Evolutionary conservation across 2,113 vertebrate species (phyloP).

Genomic region (Odocoileus hemionus): DNA sequence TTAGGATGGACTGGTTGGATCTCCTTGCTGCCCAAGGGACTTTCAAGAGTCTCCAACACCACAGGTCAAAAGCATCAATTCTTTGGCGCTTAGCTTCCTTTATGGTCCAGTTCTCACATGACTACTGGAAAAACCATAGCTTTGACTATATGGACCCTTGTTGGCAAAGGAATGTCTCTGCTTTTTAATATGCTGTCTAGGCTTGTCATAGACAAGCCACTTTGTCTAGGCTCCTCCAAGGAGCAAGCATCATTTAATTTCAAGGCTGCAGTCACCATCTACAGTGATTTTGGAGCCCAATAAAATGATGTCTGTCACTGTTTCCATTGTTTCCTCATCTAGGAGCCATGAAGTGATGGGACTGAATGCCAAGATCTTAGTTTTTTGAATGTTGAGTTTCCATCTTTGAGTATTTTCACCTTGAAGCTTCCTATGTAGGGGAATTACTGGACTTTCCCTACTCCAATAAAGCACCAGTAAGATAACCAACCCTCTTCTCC

Average conservation of each 20-base stretch:
- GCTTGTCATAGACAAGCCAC: no score
- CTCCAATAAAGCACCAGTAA: not conserved
- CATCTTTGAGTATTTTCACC: not conserved
- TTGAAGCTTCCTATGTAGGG: not conserved
- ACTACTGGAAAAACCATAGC: not conserved
- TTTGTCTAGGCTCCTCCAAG: no score
- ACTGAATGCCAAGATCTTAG: not conserved
- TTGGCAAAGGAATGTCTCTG: not conserved
- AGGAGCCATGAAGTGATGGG: not conserved
- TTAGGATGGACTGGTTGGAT: not conserved
- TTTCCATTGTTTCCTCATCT: not conserved
- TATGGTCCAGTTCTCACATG: not conserved
- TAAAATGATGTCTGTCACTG: not conserved
- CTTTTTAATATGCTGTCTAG: not conserved
- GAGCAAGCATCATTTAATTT: not conserved
- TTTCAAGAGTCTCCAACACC: not conserved
- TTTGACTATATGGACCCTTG: not conserved
- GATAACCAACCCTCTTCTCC: not conserved
- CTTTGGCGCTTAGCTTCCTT: accelerated
- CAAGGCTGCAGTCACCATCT: not conserved
- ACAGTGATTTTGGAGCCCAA: not conserved
- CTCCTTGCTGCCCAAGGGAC: not conserved
- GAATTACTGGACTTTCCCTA: not conserved
- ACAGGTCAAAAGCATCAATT: not conserved
- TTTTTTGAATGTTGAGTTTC: not conserved